These are phyloP conservation scores for Sula dactylatra DNA, from an alignment of 2,113 vertebrate species.

Conservation along the genomic window DNA sequence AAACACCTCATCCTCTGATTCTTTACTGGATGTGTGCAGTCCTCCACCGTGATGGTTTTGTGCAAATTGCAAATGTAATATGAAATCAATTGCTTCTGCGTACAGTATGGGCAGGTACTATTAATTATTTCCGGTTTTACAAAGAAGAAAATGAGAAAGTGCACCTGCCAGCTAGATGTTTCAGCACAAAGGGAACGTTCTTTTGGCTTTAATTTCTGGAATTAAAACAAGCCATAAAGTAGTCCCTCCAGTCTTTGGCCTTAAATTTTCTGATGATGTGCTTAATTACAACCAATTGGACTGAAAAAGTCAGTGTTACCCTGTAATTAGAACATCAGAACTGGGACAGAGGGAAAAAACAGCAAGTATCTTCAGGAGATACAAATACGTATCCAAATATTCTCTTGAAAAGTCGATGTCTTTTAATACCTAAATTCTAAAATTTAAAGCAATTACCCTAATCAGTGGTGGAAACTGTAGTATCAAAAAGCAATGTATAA, in stretches of 20 bases:
- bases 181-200: not conserved
- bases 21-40: not conserved
- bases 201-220: not conserved
- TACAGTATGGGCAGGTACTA: not conserved
- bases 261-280: not conserved
- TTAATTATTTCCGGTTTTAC: not conserved
- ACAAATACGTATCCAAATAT: not conserved
- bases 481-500: not conserved
- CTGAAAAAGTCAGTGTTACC: not conserved
- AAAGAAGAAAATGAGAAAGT: not conserved
- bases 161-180: not conserved
- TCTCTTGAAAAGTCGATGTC: not conserved
- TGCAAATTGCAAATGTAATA: not conserved
- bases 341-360: not conserved
- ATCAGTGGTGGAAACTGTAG: not conserved
- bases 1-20: not conserved
- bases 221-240: not conserved
- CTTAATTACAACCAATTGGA: not conserved
- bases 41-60: not conserved
- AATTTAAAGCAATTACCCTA: not conserved
- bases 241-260: not conserved
- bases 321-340: not conserved
- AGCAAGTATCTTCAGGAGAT: not conserved
- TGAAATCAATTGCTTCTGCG: not conserved
- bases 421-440: not conserved